A percentile compares a stretch with the other conserved stretches of the same genome.
Conservation (phyloP, 1,140 invertebrate genomes). For the Colletes gigas region DNA sequence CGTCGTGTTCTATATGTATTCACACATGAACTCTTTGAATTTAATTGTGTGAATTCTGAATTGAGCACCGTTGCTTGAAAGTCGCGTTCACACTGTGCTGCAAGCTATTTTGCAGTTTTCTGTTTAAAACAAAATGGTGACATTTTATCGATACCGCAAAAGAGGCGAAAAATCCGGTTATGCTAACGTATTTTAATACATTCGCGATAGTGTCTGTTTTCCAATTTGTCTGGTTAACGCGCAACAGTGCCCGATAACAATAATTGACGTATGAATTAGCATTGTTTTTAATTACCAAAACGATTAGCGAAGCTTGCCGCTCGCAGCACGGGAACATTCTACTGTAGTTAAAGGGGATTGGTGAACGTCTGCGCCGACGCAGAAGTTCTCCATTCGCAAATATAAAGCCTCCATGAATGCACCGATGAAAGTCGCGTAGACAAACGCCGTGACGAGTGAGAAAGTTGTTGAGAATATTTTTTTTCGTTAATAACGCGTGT, state of each 20-base stretch:
- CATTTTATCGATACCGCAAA: no score
- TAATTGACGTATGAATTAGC: background rate
- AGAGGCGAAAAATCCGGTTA: background rate
- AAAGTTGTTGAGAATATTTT: background rate
- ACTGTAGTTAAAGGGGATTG: background rate
- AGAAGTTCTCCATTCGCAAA: background rate
- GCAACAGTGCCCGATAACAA: background rate
- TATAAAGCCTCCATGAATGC: conserved; percentile 43
- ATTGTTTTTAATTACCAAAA: background rate
- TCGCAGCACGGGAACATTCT: background rate
- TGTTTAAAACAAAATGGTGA: background rate
- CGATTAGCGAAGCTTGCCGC: background rate
- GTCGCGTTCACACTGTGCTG: background rate
- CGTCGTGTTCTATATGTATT: background rate
- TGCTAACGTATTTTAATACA: background rate
- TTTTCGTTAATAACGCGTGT: background rate
- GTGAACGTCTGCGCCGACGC: conserved; percentile 9
- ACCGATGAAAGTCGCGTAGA: conserved; percentile 49
- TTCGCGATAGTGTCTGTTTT: background rate
- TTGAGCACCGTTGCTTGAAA: conserved; percentile 2
- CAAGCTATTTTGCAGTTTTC: background rate
- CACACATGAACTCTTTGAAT: background rate
- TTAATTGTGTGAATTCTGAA: background rate
- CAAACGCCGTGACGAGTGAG: conserved; percentile 20
- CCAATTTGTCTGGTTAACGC: background rate